These are phyloP conservation scores for Zaprionus vittiger DNA, from an alignment of 1,140 invertebrate genomes.

Conservation along the genomic window DNA sequence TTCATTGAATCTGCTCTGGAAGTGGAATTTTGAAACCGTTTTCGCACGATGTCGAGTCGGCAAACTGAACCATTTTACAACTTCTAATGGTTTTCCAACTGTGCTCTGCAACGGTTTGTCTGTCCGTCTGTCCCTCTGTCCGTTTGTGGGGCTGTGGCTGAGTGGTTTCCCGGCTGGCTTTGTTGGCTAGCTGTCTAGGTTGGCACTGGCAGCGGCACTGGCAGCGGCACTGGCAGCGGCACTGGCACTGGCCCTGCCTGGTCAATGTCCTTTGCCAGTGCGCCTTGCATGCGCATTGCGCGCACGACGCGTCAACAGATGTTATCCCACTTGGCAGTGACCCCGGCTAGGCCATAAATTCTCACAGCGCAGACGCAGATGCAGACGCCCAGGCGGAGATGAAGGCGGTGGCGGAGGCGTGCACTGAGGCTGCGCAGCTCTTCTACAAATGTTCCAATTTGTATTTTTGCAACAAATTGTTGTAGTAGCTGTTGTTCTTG, in stretches of 20 bases:
- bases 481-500: constrained; percentile 39
- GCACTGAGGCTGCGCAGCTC: constrained; percentile 46
- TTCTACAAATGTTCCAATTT: constrained; percentile 80
- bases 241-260: constrained; percentile 44
- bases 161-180: constrained; percentile 6
- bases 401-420: background rate
- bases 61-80: constrained; percentile 65
- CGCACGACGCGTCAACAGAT: constrained; percentile 82
- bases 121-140: constrained; percentile 33
- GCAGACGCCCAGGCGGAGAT: constrained; percentile 1
- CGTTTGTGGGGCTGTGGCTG: background rate
- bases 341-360: constrained; percentile 80
- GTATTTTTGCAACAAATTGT: constrained; percentile 80
- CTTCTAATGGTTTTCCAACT: constrained; percentile 69
- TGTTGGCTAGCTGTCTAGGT: constrained; percentile 34
- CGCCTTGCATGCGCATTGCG: constrained; percentile 75
- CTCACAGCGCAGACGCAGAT: constrained; percentile 57
- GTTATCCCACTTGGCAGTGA: constrained; percentile 76
- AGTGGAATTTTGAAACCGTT: constrained; percentile 20
- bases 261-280: constrained; percentile 72
- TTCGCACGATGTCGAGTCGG: constrained; percentile 11
- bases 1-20: constrained; percentile 17
- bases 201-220: constrained; percentile 17
- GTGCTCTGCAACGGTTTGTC: constrained; percentile 50
- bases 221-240: background rate